phyloP scores from a whole-genome alignment of 2,888 invertebrate genomes.

The Meiosimyza platycephala region DNA sequence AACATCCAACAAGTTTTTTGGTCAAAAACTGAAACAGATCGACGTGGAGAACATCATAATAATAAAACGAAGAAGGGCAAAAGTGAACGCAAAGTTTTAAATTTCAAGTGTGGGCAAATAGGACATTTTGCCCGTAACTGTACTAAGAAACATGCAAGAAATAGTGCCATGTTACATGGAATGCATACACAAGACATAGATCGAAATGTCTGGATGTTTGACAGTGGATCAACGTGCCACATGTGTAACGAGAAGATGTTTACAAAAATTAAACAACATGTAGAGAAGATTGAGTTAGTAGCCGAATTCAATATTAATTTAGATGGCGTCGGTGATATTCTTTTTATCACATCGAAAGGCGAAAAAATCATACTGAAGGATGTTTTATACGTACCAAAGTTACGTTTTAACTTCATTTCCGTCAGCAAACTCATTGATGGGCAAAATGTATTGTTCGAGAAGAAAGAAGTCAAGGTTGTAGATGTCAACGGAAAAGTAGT shows the following conservation, averaged over 20 bases:
- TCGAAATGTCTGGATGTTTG: conserved; percentile 23
- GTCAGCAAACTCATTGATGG: conserved; percentile 24
- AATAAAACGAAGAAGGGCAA: background rate
- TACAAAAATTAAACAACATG: conserved; percentile 11
- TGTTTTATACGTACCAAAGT: conserved; percentile 35
- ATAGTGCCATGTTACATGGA: conserved; percentile 19
- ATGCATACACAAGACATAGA: background rate
- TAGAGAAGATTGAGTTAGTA: no score
- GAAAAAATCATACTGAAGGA: conserved; percentile 18
- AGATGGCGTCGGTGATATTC: background rate
- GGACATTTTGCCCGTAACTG: no score
- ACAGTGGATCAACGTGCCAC: conserved; percentile 36
- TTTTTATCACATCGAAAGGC: background rate
- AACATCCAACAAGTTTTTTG: no score
- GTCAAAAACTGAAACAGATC: background rate
- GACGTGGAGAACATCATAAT: no score
- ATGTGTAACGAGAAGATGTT: conserved; percentile 30
- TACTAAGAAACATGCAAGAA: no score
- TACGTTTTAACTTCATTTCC: conserved; percentile 35
- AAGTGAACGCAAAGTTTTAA: background rate
- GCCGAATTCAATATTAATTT: background rate
- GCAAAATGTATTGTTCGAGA: no score
- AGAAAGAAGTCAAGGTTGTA: no score
- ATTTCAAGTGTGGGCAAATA: background rate
- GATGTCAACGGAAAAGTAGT: no score